These are phyloP conservation scores for Macropis europaea DNA, from an alignment of 2,888 invertebrate genomes.

Conservation along the genomic window DNA sequence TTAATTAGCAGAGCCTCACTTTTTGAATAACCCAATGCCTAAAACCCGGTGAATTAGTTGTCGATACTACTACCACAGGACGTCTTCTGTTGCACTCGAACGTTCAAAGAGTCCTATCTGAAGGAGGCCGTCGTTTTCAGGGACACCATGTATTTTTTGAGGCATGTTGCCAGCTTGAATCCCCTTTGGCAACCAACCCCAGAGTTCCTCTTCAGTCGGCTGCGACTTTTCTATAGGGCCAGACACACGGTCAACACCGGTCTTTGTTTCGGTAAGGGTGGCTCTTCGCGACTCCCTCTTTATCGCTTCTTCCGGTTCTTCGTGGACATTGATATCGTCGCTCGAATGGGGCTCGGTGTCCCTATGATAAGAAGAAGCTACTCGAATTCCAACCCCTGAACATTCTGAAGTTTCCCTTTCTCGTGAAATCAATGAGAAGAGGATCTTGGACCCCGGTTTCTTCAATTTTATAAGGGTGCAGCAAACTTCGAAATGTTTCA, in stretches of 20 bases:
- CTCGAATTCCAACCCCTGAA: not conserved
- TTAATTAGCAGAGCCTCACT: no score
- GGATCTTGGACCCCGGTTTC: no score
- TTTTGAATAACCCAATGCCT: no score
- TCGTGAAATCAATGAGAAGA: not conserved
- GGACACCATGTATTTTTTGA: no score
- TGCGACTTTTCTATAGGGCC: slow-evolving; percentile 69
- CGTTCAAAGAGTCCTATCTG: no score
- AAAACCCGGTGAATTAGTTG: no score
- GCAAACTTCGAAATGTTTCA: no score
- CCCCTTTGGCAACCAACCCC: slow-evolving; percentile 48
- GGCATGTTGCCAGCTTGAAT: slow-evolving; percentile 25
- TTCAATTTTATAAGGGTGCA: no score
- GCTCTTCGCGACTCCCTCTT: slow-evolving; percentile 43
- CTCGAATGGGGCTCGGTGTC: slow-evolving; percentile 10
- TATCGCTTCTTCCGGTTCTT: slow-evolving; percentile 37
- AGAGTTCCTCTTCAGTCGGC: slow-evolving; percentile 46
- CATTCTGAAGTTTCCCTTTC: not conserved
- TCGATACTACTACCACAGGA: no score
- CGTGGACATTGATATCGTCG: slow-evolving; percentile 15
- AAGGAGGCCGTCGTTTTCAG: no score
- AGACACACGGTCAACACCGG: slow-evolving; percentile 74
- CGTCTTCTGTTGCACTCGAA: no score
- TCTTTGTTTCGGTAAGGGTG: slow-evolving; percentile 72
- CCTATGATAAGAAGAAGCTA: slow-evolving; percentile 10